Conservation (phyloP, 2,113 vertebrate genomes). For the Acanthisitta chloris region DNA sequence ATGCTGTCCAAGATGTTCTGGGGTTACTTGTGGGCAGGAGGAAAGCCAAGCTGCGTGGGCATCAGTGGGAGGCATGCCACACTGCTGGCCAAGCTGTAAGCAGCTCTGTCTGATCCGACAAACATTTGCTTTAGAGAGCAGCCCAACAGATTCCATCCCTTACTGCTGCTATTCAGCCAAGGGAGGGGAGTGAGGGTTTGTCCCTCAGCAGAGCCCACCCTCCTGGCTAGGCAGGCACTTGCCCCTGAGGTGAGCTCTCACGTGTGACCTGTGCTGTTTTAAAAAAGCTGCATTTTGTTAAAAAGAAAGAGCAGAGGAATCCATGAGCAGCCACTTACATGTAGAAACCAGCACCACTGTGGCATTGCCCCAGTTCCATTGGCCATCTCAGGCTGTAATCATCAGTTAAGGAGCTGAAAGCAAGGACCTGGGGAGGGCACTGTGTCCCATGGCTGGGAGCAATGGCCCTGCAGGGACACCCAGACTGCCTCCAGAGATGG, state of each 20-base stretch:
- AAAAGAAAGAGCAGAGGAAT: not conserved
- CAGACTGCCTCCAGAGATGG: not conserved
- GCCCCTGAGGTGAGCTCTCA: not conserved
- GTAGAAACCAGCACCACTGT: not conserved
- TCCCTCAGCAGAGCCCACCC: not conserved
- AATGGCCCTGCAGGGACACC: not conserved
- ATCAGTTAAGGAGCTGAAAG: not conserved
- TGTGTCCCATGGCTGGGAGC: not conserved
- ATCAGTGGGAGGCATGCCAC: not conserved
- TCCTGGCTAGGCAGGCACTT: not conserved
- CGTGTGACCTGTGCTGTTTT: not conserved
- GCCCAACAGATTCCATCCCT: not conserved
- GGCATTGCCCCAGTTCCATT: not conserved
- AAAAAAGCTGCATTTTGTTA: not conserved
- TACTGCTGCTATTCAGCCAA: fast-evolving
- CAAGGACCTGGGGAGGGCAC: not conserved
- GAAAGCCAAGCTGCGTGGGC: not conserved
- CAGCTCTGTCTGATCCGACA: not conserved
- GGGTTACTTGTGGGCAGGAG: not conserved
- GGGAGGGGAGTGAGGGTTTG: not conserved
- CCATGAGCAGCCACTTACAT: fast-evolving
- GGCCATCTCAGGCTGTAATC: not conserved
- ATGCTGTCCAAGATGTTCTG: not conserved
- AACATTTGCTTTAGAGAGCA: not conserved
- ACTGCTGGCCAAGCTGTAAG: not conserved